These are phyloP conservation scores for Cavia porcellus DNA, from an alignment of 2,113 vertebrate species.

Conservation along the genomic window DNA sequence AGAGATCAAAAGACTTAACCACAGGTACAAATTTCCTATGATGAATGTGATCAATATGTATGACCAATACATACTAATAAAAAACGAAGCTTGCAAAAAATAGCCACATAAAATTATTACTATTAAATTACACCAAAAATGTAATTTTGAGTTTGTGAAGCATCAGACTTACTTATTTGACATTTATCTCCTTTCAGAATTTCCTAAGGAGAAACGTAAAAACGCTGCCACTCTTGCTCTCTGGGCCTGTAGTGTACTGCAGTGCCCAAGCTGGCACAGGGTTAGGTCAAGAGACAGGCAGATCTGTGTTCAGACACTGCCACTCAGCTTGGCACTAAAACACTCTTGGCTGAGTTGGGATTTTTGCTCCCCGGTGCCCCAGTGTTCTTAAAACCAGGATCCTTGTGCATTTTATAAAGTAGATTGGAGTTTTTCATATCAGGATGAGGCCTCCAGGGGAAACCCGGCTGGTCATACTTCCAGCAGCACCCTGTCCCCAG, in stretches of 20 bases:
- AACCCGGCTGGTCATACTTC: fast-evolving
- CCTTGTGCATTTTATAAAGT: background rate
- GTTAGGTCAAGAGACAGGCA: background rate
- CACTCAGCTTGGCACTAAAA: background rate
- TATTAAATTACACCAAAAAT: background rate
- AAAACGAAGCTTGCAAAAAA: background rate
- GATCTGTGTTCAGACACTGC: background rate
- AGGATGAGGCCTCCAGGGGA: background rate
- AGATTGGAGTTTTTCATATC: background rate
- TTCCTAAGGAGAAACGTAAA: background rate
- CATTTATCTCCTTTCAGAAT: background rate
- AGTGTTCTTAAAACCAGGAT: background rate
- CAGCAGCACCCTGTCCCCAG: background rate
- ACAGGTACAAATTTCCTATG: background rate
- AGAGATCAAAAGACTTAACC: background rate
- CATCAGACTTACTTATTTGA: background rate
- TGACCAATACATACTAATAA: background rate
- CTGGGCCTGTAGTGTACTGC: background rate
- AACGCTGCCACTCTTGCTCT: background rate
- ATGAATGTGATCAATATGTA: background rate
- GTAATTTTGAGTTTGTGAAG: background rate
- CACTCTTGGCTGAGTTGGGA: fast-evolving
- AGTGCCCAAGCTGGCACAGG: background rate
- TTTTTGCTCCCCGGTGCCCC: background rate
- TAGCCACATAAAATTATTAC: background rate